Evolutionary conservation across 2,888 invertebrate genomes (phyloP).

Genomic region (Erebia aethiops): DNA sequence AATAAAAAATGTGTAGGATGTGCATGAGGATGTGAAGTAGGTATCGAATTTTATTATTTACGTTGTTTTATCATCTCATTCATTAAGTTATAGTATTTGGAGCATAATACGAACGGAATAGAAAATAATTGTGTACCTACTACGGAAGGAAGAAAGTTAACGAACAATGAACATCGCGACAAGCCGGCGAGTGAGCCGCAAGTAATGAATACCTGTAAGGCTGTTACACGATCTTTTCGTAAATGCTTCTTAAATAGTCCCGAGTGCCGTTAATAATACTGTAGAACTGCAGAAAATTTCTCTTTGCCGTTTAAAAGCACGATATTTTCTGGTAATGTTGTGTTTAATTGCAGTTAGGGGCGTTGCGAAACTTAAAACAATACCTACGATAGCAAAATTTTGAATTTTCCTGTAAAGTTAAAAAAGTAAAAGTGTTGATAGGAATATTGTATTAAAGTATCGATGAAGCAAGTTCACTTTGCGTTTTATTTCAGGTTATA

Average conservation of each 20-base stretch:
- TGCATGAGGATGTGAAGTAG: no score
- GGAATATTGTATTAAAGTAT: no score
- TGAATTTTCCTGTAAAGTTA: not conserved
- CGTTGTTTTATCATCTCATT: no score
- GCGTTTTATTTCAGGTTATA: not conserved
- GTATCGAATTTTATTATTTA: no score
- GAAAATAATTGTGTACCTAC: no score
- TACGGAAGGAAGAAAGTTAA: not conserved
- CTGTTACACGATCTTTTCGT: conserved; percentile 55
- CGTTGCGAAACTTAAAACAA: conserved; percentile 8
- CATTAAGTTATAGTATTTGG: no score
- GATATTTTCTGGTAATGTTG: conserved; percentile 25
- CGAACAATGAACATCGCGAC: not conserved
- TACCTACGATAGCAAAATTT: conserved; percentile 5
- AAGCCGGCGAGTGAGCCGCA: not conserved
- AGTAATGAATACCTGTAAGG: conserved; percentile 19
- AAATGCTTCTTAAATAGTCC: conserved; percentile 60
- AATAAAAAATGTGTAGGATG: no score
- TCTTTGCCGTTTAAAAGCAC: conserved; percentile 35
- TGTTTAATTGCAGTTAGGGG: conserved; percentile 21
- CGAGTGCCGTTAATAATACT: conserved; percentile 55
- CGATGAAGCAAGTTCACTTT: not conserved
- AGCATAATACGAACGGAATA: not conserved
- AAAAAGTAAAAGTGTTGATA: not conserved
- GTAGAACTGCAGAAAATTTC: conserved; percentile 39